Conservation (phyloP, 1,140 invertebrate genomes). For the Plutomurus gul region DNA sequence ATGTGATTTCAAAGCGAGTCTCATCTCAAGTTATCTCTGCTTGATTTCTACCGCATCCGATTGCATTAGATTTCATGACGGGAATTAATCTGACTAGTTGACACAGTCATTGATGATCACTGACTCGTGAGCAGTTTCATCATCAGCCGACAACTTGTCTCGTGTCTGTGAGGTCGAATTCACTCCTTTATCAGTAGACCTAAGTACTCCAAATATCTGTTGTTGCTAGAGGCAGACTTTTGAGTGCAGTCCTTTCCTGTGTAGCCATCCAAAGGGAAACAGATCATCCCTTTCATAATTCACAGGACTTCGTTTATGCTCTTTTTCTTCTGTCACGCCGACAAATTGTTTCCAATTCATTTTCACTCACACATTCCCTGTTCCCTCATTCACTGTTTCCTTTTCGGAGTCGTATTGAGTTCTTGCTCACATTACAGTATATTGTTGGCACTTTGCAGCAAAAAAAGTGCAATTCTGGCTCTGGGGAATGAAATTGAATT, state of each 20-base stretch:
- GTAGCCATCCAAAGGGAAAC: background rate
- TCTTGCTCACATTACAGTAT: background rate
- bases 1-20: background rate
- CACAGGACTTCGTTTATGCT: too few relatives aligned
- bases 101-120: background rate
- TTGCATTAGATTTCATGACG: background rate
- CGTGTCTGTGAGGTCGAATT: background rate
- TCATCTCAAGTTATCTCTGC: background rate
- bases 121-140: background rate
- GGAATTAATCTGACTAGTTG: background rate
- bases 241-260: background rate
- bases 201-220: too few relatives aligned
- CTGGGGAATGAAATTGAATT: constrained; percentile 6
- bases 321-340: background rate
- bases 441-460: too few relatives aligned
- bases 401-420: background rate
- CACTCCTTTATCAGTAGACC: too few relatives aligned
- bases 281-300: constrained; percentile 11
- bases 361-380: background rate
- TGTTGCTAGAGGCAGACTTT: background rate
- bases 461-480: too few relatives aligned
- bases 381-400: background rate
- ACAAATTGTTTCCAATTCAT: constrained; percentile 20
- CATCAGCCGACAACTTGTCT: background rate
- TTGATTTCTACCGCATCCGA: background rate